phyloP scores from a whole-genome alignment of 2,797 vertebrate species.

The Syndactyla subalaris region DNA sequence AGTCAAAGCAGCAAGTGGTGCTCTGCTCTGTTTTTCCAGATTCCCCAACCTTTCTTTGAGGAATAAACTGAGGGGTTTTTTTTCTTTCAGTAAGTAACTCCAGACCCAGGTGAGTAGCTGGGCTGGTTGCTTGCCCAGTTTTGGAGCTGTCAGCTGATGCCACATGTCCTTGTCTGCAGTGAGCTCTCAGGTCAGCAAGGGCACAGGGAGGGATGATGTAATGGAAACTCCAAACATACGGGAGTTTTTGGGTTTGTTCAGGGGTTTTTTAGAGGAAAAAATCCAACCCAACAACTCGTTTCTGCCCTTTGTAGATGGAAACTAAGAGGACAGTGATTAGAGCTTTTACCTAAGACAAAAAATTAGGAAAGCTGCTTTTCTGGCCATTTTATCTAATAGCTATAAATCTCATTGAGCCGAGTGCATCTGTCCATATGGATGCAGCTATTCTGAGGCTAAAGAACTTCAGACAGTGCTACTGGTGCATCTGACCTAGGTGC shows the following conservation, averaged over 20 bases:
- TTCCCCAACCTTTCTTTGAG: background rate
- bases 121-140: background rate
- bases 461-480: background rate
- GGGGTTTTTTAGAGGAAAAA: background rate
- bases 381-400: background rate
- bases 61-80: background rate
- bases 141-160: background rate
- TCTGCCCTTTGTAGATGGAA: background rate
- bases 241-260: background rate
- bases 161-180: background rate
- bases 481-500: background rate
- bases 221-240: background rate
- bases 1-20: background rate
- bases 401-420: background rate
- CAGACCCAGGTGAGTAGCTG: background rate
- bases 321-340: background rate
- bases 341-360: background rate
- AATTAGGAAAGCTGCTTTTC: slow-evolving; percentile 33
- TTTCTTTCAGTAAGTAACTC: background rate
- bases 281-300: accelerated
- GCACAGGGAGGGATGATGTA: background rate
- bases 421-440: background rate
- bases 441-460: background rate
- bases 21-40: background rate
- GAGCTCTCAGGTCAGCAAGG: background rate